These are phyloP conservation scores for Merodon equestris DNA, from an alignment of 2,888 invertebrate genomes.

Conservation along the genomic window DNA sequence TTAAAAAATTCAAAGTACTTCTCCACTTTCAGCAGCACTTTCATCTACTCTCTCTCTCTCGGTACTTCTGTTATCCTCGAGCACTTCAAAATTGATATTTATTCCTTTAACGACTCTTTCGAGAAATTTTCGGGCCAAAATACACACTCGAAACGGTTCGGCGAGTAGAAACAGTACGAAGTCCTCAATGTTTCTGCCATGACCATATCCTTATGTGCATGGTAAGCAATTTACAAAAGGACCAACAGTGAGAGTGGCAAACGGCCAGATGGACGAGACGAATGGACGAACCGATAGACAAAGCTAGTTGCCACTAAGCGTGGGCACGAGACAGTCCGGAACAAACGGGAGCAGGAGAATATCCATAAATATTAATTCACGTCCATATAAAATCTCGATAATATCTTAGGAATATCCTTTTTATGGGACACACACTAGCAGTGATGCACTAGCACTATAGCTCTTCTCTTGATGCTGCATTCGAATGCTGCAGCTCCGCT, in stretches of 20 bases:
- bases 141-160: slow-evolving; percentile 48
- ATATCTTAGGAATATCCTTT: slow-evolving; percentile 66
- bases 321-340: no score
- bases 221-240: slow-evolving; percentile 52
- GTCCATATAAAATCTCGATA: slow-evolving; percentile 66
- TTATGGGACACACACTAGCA: slow-evolving; percentile 52
- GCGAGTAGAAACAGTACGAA: slow-evolving; percentile 45
- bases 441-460: slow-evolving; percentile 12
- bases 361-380: slow-evolving; percentile 66
- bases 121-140: slow-evolving; percentile 38
- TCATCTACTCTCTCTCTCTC: background rate
- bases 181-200: slow-evolving; percentile 35
- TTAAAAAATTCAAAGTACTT: slow-evolving; percentile 50
- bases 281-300: slow-evolving; percentile 9
- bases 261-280: background rate
- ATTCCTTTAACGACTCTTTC: slow-evolving; percentile 61
- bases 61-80: slow-evolving; percentile 1
- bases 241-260: no score
- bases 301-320: background rate
- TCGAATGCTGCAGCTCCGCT: slow-evolving; percentile 4
- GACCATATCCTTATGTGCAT: slow-evolving; percentile 36
- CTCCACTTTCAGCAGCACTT: slow-evolving; percentile 48
- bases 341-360: slow-evolving; percentile 12
- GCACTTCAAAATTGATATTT: slow-evolving; percentile 62
- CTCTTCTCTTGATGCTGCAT: background rate